Conservation (phyloP, 2,113 vertebrate genomes). For the Tragulus kanchil region DNA sequence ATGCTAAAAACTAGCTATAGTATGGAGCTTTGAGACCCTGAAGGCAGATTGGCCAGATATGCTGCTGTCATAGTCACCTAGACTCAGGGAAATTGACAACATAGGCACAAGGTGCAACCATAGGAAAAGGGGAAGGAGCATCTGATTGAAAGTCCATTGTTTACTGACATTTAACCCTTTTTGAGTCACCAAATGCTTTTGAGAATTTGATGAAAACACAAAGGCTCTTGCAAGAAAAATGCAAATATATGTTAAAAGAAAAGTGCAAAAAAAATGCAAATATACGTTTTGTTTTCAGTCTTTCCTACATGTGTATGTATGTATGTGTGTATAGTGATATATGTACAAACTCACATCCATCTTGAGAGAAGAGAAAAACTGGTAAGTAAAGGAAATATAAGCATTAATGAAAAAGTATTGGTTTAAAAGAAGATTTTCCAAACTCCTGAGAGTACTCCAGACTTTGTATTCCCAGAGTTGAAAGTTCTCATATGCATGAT, state of each 20-base stretch:
- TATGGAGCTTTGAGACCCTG: not conserved
- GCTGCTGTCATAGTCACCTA: not conserved
- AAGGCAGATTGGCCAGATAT: not conserved
- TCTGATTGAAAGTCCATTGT: not conserved
- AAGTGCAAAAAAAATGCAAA: conserved; percentile 7
- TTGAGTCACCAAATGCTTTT: not conserved
- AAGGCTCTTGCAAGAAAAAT: not conserved
- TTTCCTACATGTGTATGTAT: not conserved
- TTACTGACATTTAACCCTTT: not conserved
- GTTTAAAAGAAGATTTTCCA: not conserved
- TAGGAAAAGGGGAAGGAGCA: not conserved
- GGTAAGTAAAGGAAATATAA: not conserved
- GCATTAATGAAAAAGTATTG: conserved; percentile 7
- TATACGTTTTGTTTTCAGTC: not conserved
- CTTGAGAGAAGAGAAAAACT: not conserved
- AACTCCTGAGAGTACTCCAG: not conserved
- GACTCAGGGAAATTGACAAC: not conserved
- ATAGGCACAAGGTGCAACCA: not conserved
- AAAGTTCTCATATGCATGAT: conserved; percentile 5
- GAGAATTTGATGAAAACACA: not conserved
- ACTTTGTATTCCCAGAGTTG: conserved; percentile 10
- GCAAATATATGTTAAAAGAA: not conserved
- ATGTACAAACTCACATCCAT: not conserved
- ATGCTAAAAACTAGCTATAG: not conserved
- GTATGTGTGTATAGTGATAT: not conserved